Base-by-base conservation (phyloP, 1,140 invertebrate species). In the Calliopsis andreniformis region DNA sequence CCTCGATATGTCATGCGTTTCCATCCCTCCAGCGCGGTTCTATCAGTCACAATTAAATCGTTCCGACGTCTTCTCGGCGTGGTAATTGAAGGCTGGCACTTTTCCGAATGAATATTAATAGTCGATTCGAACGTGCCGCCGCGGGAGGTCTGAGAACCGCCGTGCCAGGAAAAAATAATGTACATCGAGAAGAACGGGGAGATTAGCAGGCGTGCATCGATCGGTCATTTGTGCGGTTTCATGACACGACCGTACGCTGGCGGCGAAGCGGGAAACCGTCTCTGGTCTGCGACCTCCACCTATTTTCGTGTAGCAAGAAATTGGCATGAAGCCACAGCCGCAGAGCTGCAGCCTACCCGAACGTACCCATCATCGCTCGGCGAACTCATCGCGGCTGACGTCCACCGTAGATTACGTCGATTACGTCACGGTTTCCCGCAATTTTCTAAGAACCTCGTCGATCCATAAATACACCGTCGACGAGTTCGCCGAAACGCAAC, bases 281-380 rank as follows among this genome's bases (percentile, higher is more conserved):
- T 68, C 71, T 53, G 81, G 81, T 83, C 79, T 82, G 78, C 89
- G 85, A 86, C 88, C 87, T 90, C 88, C 81, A 89, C 85, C 86
- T 89, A 90, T 89, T 89, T 88, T 89, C 86, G 86, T 85, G 77
- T 75, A 72, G 81, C 82, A 83, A 88, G 87, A 87, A 90, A 88
- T 89, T 90, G 89, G 89, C 89, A 83, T 63, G 49, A 47, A 61
- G 88, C 88, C 87, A 89, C 69, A 64, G 53, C 56, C 80, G 75
- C 78, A 64, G 71, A 62, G 70, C 69, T 53, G 69, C 69, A 63
- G 56, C 59, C 59, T 80, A 79, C 67, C 76, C 32, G 32, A 42
- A 23, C 59, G 69, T 62, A 61, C 23, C 45, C 58, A n/a, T 71
- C 76, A 75, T 83, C 82, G 63, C 62, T 62, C 72, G 56, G 72